These are phyloP conservation scores for Gonatopus flavifemur DNA, from an alignment of 1,140 invertebrate species.

Conservation along the genomic window DNA sequence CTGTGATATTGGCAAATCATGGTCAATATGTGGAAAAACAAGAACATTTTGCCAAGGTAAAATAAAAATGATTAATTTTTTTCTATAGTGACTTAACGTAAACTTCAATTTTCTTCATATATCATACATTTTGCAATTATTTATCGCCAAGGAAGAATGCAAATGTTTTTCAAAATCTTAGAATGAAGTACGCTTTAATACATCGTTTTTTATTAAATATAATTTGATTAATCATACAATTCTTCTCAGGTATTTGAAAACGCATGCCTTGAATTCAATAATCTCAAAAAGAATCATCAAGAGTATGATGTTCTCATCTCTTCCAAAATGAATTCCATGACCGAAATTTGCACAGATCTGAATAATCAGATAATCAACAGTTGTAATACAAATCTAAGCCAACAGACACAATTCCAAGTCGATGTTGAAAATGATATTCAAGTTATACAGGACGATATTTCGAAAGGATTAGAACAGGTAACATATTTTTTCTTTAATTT, in stretches of 20 bases:
- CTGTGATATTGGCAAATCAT: slow-evolving; percentile 26
- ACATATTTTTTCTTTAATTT: slow-evolving; percentile 6
- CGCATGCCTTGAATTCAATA: slow-evolving; percentile 31
- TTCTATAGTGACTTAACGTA: no score
- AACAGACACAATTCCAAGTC: slow-evolving; percentile 24
- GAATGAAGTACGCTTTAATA: no score
- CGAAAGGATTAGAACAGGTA: slow-evolving; percentile 35
- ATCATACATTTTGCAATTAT: no score
- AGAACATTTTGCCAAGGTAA: slow-evolving; percentile 29
- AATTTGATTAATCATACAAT: slow-evolving; percentile 9
- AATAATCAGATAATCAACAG: slow-evolving; percentile 17
- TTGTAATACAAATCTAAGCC: slow-evolving; percentile 15
- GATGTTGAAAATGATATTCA: slow-evolving; percentile 27
- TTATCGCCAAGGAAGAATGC: no score
- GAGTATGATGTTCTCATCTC: slow-evolving; percentile 22
- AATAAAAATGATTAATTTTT: not conserved
- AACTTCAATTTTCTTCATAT: no score
- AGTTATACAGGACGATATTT: slow-evolving; percentile 33
- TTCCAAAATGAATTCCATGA: slow-evolving; percentile 26
- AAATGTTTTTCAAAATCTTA: no score
- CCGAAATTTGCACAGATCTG: slow-evolving; percentile 21
- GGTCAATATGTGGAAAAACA: slow-evolving; percentile 30
- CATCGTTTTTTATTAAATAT: not conserved
- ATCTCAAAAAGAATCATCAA: slow-evolving; percentile 19
- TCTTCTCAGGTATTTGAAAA: slow-evolving; percentile 37